Percentiles rank a stretch among this genome's conserved stretches.
These are phyloP conservation scores for Ormyrus nitidulus DNA, from an alignment of 2,888 invertebrate species.

Conservation along the genomic window DNA sequence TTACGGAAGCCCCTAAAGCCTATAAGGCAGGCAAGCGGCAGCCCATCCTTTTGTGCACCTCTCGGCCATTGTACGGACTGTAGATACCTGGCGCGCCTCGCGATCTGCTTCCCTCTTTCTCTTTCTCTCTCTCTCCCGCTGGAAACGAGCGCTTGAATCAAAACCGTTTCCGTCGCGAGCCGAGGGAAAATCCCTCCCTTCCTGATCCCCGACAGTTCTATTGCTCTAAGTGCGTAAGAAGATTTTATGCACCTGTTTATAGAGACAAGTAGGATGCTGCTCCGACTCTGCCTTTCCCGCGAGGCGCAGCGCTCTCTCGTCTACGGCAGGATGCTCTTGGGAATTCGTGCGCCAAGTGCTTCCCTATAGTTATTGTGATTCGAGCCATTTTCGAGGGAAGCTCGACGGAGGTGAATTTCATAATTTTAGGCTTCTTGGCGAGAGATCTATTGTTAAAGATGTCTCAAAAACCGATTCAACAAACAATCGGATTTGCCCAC, in stretches of 20 bases:
- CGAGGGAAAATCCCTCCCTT: not conserved
- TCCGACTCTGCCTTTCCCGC: too few relatives aligned
- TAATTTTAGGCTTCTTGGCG: not conserved
- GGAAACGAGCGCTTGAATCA: conserved; percentile 5
- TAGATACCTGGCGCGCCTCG: not conserved
- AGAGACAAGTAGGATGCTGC: not conserved
- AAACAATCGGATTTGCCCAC: not conserved
- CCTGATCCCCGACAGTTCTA: not conserved
- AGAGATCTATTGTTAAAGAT: not conserved
- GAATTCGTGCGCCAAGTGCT: not conserved
- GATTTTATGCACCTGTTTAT: conserved; percentile 33
- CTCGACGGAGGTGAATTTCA: not conserved
- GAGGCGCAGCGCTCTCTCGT: too few relatives aligned
- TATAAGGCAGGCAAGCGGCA: not conserved
- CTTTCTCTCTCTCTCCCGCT: not conserved
- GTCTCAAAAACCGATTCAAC: not conserved
- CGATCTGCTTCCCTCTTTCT: not conserved
- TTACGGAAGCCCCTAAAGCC: conserved; percentile 34
- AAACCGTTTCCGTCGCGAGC: conserved; percentile 16
- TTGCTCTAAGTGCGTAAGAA: conserved; percentile 13
- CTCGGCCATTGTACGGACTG: conserved; percentile 2
- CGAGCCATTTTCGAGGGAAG: too few relatives aligned
- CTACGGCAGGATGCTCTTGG: not conserved
- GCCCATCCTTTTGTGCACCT: conserved; percentile 40
- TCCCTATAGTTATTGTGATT: conserved; percentile 1